Evolutionary conservation across 2,888 invertebrate genomes (phyloP).

Genomic region (Patella depressa): DNA sequence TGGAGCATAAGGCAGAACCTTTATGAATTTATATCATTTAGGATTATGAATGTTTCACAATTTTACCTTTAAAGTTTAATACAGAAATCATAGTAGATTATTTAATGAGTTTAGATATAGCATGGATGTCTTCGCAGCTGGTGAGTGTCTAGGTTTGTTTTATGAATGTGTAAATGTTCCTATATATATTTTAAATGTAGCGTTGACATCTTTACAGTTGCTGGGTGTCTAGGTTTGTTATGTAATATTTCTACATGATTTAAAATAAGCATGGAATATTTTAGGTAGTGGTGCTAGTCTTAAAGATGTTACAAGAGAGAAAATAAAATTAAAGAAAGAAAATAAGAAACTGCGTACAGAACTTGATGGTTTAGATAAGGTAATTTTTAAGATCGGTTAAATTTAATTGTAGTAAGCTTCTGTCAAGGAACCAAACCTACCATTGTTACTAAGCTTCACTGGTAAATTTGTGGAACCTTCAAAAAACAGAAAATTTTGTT

Average conservation of each 20-base stretch:
- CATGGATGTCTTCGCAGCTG: neutral
- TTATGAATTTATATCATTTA: too few relatives aligned
- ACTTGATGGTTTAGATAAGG: constrained; percentile 57
- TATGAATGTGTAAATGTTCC: neutral
- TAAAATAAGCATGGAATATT: too few relatives aligned
- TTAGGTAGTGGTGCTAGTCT: constrained; percentile 28
- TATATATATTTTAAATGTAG: too few relatives aligned
- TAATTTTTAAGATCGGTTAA: constrained; percentile 30
- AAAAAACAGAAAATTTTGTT: neutral
- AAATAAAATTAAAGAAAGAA: constrained; percentile 49
- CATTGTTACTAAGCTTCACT: too few relatives aligned
- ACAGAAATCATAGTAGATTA: neutral
- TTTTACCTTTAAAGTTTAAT: too few relatives aligned
- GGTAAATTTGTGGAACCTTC: neutral
- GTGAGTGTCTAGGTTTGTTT: constrained; percentile 24
- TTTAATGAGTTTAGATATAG: constrained; percentile 3
- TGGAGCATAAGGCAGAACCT: too few relatives aligned
- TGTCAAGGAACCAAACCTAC: too few relatives aligned
- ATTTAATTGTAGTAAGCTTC: neutral
- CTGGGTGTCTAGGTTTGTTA: too few relatives aligned
- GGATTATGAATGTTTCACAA: too few relatives aligned
- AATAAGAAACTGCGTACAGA: constrained; percentile 53
- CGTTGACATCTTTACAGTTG: too few relatives aligned
- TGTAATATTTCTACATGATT: too few relatives aligned
- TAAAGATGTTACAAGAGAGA: constrained; percentile 45